Evolutionary conservation across 2,113 vertebrate genomes (phyloP).

Genomic region (Rattus norvegicus): GRCr8 NC_086022.1:71242501-71243000

Average conservation of each 20-base stretch:
- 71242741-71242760: background rate
- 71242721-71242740: background rate
- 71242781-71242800: background rate
- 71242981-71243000: background rate
- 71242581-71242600: background rate
- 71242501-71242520: background rate
- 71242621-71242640: background rate
- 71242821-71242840: background rate
- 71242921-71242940: background rate
- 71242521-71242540: background rate
- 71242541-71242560: background rate
- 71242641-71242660: background rate
- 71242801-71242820: no score
- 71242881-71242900: rapidly evolving
- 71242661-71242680: background rate
- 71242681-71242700: background rate
- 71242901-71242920: rapidly evolving
- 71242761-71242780: background rate
- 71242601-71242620: background rate
- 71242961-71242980: background rate
- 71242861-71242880: rapidly evolving
- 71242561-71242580: background rate
- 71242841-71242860: background rate
- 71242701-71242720: background rate
- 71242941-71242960: background rate